These are phyloP conservation scores for Pristionchus maxplancki DNA, from an alignment of 2,888 invertebrate genomes.

Conservation along the genomic window DNA sequence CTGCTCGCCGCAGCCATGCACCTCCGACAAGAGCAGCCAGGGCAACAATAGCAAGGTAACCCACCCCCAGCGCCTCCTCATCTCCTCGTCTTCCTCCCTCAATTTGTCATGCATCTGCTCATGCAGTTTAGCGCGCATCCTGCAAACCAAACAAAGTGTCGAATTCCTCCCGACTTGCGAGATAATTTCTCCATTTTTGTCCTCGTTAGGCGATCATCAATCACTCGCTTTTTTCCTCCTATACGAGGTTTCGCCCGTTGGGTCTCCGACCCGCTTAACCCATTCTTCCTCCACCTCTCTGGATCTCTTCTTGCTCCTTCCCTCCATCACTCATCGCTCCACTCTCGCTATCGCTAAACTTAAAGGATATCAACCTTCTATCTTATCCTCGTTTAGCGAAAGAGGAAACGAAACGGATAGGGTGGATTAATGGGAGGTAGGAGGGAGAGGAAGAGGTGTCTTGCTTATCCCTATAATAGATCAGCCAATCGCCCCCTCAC, in stretches of 20 bases:
- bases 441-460: neutral
- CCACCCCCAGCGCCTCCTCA: neutral
- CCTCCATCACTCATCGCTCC: neutral
- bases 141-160: slow-evolving; percentile 5
- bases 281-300: neutral
- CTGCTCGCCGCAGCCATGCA: slow-evolving; percentile 11
- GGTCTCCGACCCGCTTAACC: slow-evolving; percentile 48
- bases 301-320: neutral
- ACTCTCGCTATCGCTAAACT: slow-evolving; percentile 11
- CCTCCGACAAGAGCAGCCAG: slow-evolving; percentile 41
- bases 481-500: neutral
- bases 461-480: neutral
- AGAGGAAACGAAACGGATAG: neutral
- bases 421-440: neutral
- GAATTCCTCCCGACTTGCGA: neutral
- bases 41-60: slow-evolving; percentile 26
- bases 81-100: neutral
- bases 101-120: neutral
- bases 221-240: neutral
- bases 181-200: neutral
- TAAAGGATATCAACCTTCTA: slow-evolving; percentile 10
- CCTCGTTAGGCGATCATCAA: slow-evolving; percentile 14
- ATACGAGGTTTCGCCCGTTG: slow-evolving; percentile 24
- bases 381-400: slow-evolving; percentile 16
- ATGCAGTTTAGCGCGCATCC: neutral